Conservation (phyloP, 1,140 invertebrate species). For the Tetragnatha versicolor region DNA sequence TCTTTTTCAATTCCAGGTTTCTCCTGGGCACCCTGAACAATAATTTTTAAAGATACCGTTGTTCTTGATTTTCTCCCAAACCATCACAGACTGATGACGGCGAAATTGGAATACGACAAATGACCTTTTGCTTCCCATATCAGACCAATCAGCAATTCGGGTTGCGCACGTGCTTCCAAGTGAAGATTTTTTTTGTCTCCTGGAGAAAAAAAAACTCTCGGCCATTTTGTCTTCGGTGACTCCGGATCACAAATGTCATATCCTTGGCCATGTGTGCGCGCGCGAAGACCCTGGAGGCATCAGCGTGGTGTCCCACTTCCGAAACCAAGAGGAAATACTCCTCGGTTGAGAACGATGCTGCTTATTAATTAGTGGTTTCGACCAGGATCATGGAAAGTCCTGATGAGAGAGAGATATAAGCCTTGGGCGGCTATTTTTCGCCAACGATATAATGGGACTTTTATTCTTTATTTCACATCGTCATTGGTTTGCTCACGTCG, state of each 20-base stretch:
- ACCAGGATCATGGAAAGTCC: not conserved
- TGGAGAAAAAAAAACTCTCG: not conserved
- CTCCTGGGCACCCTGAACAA: too few relatives aligned
- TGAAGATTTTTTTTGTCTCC: not conserved
- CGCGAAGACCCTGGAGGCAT: not conserved
- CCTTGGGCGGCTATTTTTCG: too few relatives aligned
- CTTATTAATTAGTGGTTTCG: not conserved
- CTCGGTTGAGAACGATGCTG: constrained; percentile 9
- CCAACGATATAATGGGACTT: too few relatives aligned
- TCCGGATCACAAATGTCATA: constrained; percentile 19
- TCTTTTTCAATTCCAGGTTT: too few relatives aligned
- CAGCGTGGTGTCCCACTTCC: not conserved
- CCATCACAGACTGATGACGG: too few relatives aligned
- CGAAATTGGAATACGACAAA: too few relatives aligned
- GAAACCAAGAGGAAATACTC: not conserved
- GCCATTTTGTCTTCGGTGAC: not conserved
- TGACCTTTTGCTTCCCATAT: not conserved
- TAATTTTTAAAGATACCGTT: too few relatives aligned
- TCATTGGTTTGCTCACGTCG: too few relatives aligned
- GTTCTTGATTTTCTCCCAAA: too few relatives aligned
- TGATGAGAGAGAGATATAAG: too few relatives aligned
- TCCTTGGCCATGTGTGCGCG: constrained; percentile 14
- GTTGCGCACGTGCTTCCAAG: not conserved
- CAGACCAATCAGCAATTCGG: not conserved
- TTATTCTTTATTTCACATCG: too few relatives aligned